phyloP scores from a whole-genome alignment of 2,113 vertebrate species.

The Centrocercus urophasianus region DNA sequence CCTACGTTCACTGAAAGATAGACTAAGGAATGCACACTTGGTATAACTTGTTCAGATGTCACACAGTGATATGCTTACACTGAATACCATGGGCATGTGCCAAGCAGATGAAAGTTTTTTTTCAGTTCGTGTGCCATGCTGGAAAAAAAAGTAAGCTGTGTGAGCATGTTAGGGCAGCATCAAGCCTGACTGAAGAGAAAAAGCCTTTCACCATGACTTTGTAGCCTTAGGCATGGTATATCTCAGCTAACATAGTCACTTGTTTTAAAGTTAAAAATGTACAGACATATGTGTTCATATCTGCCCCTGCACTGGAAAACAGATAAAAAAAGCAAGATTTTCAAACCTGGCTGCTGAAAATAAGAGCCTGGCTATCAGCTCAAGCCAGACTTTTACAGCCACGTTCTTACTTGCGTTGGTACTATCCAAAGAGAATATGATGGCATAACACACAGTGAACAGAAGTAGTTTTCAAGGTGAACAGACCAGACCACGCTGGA shows the following conservation, averaged over 20 bases:
- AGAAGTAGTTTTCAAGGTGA: neutral
- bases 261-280: neutral
- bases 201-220: neutral
- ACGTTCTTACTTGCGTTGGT: neutral
- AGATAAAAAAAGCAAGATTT: neutral
- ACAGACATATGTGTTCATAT: neutral
- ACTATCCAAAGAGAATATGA: neutral
- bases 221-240: neutral
- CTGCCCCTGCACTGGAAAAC: neutral
- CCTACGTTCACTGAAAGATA: neutral
- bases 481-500: neutral
- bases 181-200: neutral
- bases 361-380: neutral
- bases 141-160: neutral
- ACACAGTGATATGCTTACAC: neutral
- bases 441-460: fast-evolving
- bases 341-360: neutral
- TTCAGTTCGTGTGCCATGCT: neutral
- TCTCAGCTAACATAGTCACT: neutral
- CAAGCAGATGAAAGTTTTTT: conserved; percentile 9
- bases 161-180: conserved; percentile 16
- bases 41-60: neutral
- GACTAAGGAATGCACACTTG: neutral
- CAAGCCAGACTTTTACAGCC: neutral
- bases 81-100: neutral